phyloP scores from a whole-genome alignment of 2,888 invertebrate genomes.

The Dicycla oo region DNA sequence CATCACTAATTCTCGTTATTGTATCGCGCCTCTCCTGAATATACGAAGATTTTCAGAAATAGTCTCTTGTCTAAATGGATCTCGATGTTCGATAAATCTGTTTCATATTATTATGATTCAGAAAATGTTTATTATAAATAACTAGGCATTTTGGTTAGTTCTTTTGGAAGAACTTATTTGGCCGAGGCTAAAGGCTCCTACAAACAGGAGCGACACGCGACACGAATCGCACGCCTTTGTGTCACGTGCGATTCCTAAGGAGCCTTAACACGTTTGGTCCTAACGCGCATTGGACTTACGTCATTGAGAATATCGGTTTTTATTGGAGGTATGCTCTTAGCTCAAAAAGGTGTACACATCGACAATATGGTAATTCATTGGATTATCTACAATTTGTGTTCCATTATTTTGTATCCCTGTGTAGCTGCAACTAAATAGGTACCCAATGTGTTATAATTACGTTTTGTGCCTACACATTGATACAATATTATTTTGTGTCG shows the following conservation, averaged over 20 bases:
- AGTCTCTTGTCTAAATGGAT: constrained; percentile 25
- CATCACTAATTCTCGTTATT: constrained; percentile 47
- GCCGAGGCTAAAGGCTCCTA: too few relatives aligned
- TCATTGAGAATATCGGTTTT: neutral
- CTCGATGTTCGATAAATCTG: constrained; percentile 24
- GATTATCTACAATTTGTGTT: neutral
- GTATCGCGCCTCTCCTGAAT: constrained; percentile 18
- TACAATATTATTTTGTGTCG: too few relatives aligned
- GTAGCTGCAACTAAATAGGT: neutral
- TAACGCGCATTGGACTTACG: neutral
- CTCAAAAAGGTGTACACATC: too few relatives aligned
- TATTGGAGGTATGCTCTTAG: too few relatives aligned
- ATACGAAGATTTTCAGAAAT: constrained; percentile 34
- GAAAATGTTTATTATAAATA: constrained; percentile 10
- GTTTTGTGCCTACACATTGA: too few relatives aligned
- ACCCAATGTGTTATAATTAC: too few relatives aligned
- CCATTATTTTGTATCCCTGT: neutral
- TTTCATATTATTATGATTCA: constrained; percentile 4
- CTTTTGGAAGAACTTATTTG: neutral
- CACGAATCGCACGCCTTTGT: too few relatives aligned
- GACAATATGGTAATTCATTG: too few relatives aligned
- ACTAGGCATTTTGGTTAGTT: neutral
- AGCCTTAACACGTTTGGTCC: neutral
- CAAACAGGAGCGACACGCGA: too few relatives aligned
- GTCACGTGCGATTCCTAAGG: too few relatives aligned